Conservation (phyloP, 2,888 invertebrate genomes). For the Sialis fuliginosa region DNA sequence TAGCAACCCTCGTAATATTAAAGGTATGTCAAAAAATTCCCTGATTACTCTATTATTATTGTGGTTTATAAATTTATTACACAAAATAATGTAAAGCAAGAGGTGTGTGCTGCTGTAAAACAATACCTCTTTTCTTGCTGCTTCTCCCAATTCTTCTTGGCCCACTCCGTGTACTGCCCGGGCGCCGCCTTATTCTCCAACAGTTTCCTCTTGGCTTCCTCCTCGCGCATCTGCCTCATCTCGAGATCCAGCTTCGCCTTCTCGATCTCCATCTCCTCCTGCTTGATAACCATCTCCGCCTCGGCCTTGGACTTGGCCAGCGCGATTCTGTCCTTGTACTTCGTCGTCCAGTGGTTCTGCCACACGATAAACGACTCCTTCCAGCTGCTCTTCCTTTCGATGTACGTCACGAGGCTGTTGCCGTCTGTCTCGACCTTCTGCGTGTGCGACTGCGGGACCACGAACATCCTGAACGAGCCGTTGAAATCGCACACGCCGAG, state of each 20-base stretch:
- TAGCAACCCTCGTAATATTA: too few species aligned
- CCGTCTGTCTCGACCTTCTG: constrained; percentile 25
- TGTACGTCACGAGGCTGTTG: constrained; percentile 26
- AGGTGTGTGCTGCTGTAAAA: too few species aligned
- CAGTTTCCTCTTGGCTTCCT: constrained; percentile 8
- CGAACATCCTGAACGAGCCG: constrained; percentile 47
- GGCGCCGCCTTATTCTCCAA: constrained; percentile 12
- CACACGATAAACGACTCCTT: constrained; percentile 34
- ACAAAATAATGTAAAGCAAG: too few species aligned
- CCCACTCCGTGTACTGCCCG: constrained; percentile 17
- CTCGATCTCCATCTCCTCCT: constrained; percentile 25
- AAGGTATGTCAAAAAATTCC: too few species aligned
- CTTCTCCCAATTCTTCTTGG: constrained; percentile 38
- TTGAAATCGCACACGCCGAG: constrained; percentile 50
- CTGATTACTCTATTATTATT: too few species aligned
- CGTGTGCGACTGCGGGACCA: constrained; percentile 35
- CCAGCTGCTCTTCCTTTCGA: constrained; percentile 33
- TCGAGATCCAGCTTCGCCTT: constrained; percentile 22
- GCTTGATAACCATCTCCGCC: constrained; percentile 23
- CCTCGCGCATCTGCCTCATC: constrained; percentile 7
- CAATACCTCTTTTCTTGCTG: constrained; percentile 42
- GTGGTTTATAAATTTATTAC: too few species aligned
- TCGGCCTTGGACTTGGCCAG: constrained; percentile 20
- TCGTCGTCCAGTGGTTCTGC: constrained; percentile 40
- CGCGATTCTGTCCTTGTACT: constrained; percentile 24